Conservation (phyloP, 2,888 invertebrate genomes). For the Chrysopilus asiliformis region DNA sequence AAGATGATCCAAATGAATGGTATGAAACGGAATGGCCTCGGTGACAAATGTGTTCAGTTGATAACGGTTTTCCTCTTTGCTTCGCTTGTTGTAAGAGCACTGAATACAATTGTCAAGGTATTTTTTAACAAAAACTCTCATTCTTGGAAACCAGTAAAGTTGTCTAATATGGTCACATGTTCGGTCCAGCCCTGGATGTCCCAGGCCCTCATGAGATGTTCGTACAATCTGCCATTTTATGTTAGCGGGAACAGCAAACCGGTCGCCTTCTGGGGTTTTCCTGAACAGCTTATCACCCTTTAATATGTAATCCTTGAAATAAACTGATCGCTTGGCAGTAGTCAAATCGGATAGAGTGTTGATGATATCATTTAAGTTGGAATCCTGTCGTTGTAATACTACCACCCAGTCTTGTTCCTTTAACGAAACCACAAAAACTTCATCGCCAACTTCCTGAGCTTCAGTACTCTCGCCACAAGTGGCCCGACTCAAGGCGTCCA, state of each 20-base stretch:
- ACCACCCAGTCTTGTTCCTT: too few relatives aligned
- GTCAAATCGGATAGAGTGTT: too few relatives aligned
- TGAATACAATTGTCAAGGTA: conserved; percentile 28
- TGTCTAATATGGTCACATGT: conserved; percentile 5
- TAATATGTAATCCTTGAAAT: conserved; percentile 7
- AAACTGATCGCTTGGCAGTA: neutral
- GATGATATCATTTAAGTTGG: too few relatives aligned
- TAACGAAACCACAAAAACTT: too few relatives aligned
- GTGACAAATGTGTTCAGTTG: neutral
- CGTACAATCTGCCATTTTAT: too few relatives aligned
- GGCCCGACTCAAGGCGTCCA: neutral
- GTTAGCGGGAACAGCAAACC: too few relatives aligned
- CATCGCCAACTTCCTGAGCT: conserved; percentile 7
- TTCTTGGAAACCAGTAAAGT: conserved; percentile 29
- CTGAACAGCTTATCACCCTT: conserved; percentile 8
- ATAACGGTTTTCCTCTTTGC: neutral
- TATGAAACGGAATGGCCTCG: conserved; percentile 17
- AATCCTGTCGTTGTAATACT: too few relatives aligned
- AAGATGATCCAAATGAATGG: conserved; percentile 22
- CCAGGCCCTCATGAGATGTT: too few relatives aligned
- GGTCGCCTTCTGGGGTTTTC: conserved; percentile 2
- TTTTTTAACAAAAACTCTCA: conserved; percentile 24
- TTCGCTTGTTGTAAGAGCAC: conserved; percentile 19
- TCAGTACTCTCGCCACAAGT: conserved; percentile 1
- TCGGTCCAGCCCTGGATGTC: too few relatives aligned